These are phyloP conservation scores for Phymanthus crucifer DNA, from an alignment of 92 coral and sea anemone genomes.

Conservation along the genomic window DNA sequence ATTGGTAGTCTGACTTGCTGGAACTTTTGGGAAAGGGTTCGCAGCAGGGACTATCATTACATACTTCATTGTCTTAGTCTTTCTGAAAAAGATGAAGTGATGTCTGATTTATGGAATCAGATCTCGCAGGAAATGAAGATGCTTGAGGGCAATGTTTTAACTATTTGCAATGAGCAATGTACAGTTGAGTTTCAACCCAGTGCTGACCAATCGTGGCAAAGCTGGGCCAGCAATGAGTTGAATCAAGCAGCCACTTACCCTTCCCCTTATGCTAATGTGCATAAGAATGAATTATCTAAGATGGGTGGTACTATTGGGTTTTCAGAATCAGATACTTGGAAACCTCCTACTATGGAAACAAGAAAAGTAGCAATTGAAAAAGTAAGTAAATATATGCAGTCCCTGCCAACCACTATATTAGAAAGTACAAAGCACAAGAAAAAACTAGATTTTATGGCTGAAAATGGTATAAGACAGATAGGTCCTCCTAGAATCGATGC, in stretches of 20 bases:
- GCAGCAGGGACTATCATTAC: constrained; percentile 68
- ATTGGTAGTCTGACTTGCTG: constrained; percentile 62
- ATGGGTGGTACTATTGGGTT: constrained; percentile 42
- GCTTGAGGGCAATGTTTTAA: constrained; percentile 47
- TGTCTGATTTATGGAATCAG: constrained; percentile 65
- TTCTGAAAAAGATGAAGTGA: constrained; percentile 39
- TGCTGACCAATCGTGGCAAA: constrained; percentile 66
- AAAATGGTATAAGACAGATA: constrained; percentile 34
- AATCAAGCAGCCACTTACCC: constrained; percentile 65
- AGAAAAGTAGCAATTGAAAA: constrained; percentile 15
- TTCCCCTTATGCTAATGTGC: constrained; percentile 66
- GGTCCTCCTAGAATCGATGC: constrained; percentile 48
- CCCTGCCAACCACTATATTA: constrained; percentile 4
- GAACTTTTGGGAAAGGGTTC: constrained; percentile 66
- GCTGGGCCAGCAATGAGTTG: constrained; percentile 68
- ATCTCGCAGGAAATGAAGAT: constrained; percentile 51
- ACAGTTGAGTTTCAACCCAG: constrained; percentile 64
- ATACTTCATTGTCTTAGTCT: constrained; percentile 36
- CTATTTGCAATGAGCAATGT: constrained; percentile 46
- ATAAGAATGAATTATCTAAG: constrained; percentile 9
- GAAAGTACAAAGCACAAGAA: not conserved
- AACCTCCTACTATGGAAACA: constrained; percentile 14
- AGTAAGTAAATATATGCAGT: constrained; percentile 12
- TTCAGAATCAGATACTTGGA: constrained; percentile 10
- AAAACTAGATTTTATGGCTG: constrained; percentile 39